Evolutionary conservation across 2,888 invertebrate genomes (phyloP).

Genomic region (Leptinotarsa rubiginosa): DNA sequence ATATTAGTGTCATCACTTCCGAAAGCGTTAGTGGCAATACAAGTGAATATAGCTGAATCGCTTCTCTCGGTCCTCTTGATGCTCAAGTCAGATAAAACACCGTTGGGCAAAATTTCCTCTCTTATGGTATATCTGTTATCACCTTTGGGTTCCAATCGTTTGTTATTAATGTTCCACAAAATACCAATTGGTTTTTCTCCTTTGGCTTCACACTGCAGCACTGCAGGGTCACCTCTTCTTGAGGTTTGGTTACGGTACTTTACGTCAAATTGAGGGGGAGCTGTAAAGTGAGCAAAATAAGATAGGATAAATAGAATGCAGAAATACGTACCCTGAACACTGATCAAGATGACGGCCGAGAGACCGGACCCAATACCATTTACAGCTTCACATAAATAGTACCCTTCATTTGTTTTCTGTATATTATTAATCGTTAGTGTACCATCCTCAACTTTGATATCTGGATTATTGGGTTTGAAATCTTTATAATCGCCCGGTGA

Average conservation of each 20-base stretch:
- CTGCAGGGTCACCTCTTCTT: slow-evolving; percentile 89
- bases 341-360: slow-evolving; percentile 93
- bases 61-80: slow-evolving; percentile 90
- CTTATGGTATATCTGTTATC: slow-evolving; percentile 88
- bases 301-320: not conserved
- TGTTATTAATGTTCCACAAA: slow-evolving; percentile 95
- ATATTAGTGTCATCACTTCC: slow-evolving; percentile 96
- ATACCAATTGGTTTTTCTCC: slow-evolving; percentile 96
- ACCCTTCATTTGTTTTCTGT: slow-evolving; percentile 93
- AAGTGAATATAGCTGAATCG: slow-evolving; percentile 91
- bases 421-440: slow-evolving; percentile 91
- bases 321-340: slow-evolving; percentile 82
- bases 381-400: slow-evolving; percentile 94
- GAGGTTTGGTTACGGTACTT: slow-evolving; percentile 93
- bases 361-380: slow-evolving; percentile 96
- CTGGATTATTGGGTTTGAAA: slow-evolving; percentile 88
- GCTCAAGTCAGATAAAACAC: slow-evolving; percentile 88
- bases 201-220: slow-evolving; percentile 91
- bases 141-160: slow-evolving; percentile 90
- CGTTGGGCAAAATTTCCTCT: slow-evolving; percentile 88
- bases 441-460: slow-evolving; percentile 94
- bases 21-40: slow-evolving; percentile 93
- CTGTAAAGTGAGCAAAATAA: slow-evolving; percentile 64
- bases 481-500: slow-evolving; percentile 94
- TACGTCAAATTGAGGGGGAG: slow-evolving; percentile 93